Evolutionary conservation across 2,113 vertebrate species (phyloP).

Genomic region (Pandion haliaetus): DNA sequence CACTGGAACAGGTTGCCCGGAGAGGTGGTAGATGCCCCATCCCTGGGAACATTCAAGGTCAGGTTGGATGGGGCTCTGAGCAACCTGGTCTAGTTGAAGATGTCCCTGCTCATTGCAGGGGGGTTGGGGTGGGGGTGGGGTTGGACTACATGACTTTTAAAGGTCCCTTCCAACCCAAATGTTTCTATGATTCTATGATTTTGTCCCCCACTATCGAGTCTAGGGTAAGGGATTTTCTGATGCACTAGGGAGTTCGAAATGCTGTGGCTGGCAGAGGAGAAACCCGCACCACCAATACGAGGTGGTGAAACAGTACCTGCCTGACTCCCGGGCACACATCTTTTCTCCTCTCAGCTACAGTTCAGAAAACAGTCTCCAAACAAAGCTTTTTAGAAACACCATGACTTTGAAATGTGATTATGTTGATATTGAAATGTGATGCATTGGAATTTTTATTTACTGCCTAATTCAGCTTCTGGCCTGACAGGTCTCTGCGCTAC

Average conservation of each 20-base stretch:
- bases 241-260: not conserved
- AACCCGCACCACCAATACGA: rapidly evolving
- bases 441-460: not conserved
- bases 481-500: not conserved
- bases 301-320: not conserved
- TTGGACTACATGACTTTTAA: not conserved
- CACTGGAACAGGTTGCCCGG: not conserved
- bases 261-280: not conserved
- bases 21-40: not conserved
- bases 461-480: not conserved
- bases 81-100: not conserved
- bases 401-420: not conserved
- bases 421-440: not conserved
- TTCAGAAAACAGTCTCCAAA: not conserved
- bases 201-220: not conserved
- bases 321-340: not conserved
- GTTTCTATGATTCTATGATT: not conserved
- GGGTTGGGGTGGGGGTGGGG: no score
- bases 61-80: not conserved
- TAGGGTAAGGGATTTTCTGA: not conserved
- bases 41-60: not conserved
- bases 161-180: not conserved
- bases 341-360: not conserved
- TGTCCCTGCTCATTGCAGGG: not conserved
- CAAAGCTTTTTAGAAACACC: not conserved